Conservation (phyloP, 2,113 vertebrate species). For the Neolamprologus toae region DNA sequence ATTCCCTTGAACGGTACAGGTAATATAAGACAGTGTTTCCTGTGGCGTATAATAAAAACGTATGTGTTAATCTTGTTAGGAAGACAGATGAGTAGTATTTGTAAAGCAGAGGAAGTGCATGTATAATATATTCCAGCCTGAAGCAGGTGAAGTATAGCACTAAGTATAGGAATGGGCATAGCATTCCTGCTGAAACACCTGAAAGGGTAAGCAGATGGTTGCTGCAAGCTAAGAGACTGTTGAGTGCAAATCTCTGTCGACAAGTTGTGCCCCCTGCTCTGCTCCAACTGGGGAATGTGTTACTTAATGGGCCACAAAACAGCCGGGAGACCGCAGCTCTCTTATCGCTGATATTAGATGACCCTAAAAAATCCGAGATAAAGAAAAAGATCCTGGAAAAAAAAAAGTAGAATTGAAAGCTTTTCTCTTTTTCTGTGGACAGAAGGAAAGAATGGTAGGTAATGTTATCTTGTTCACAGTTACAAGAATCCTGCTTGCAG, state of each 20-base stretch:
- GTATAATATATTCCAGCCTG: conserved; percentile 34
- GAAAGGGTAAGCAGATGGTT: conserved; percentile 51
- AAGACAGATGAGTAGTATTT: not conserved
- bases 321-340: conserved; percentile 56
- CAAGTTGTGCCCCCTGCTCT: conserved; percentile 43
- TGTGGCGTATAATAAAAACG: not conserved
- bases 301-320: conserved; percentile 67
- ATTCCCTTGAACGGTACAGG: not conserved
- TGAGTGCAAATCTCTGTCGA: conserved; percentile 64
- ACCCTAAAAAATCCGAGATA: conserved; percentile 64
- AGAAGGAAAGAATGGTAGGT: conserved; percentile 70
- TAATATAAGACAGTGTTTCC: not conserved
- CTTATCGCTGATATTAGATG: conserved; percentile 70
- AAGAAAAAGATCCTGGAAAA: conserved; percentile 62
- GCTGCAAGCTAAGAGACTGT: conserved; percentile 53
- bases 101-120: not conserved
- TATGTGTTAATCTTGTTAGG: not conserved
- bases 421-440: conserved; percentile 58
- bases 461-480: conserved; percentile 82
- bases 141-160: conserved; percentile 16
- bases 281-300: conserved; percentile 64
- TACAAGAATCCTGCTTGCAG: conserved; percentile 76
- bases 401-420: conserved; percentile 54
- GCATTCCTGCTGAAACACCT: conserved; percentile 58
- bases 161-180: conserved; percentile 35